Base-by-base conservation (phyloP, 1,140 invertebrate genomes). In the Pseudoatta argentina region DNA sequence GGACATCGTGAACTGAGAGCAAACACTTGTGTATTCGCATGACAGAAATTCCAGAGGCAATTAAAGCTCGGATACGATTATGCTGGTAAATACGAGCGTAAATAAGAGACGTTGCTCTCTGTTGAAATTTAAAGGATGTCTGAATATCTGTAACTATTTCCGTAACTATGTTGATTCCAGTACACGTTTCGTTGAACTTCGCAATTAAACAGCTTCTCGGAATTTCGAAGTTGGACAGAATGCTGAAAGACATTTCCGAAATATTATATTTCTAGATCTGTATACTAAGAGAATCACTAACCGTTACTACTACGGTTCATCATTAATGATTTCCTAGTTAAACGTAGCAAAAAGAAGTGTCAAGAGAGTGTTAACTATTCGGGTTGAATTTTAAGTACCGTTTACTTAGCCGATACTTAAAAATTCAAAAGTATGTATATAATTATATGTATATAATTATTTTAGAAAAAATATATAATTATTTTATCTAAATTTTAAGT, bases 21-120 rank as follows among this genome's bases (percentile, higher is more conserved):
- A 61, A 63, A 61, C 66, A 39, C 14, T 51, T 44, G 39, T 55
- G 53, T 55, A 67, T 59, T 81, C 34, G 79, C 79, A 61, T 34
- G 55, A 83, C 69, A 75, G 69, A 83, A 83, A 83, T 73, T 48
- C 39, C 79, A 34, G 69, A 63, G 39, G 69, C 79, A 83, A 83
- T 83, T 83, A 83, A 73, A 55, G n/a, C 55, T 27, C 39, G 39
- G 18, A 44, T 61, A 64, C 69, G 69, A 83, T 83, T 83, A 75
- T 83, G 69, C 69, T 34, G 79, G 79, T 83, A 75, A 83, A 63
- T 83, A 83, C 67, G 39, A 83, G 27, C 39, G 79, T 73, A 83
- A 83, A 75, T 83, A 83, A 75, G 69, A 83, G 79, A 83, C 55
- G 27, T 34, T 83, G 69, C 55, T 73, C 24, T 48, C 39, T 6